phyloP scores from a whole-genome alignment of 2,797 vertebrate species.

The Sarcoramphus papa region DNA sequence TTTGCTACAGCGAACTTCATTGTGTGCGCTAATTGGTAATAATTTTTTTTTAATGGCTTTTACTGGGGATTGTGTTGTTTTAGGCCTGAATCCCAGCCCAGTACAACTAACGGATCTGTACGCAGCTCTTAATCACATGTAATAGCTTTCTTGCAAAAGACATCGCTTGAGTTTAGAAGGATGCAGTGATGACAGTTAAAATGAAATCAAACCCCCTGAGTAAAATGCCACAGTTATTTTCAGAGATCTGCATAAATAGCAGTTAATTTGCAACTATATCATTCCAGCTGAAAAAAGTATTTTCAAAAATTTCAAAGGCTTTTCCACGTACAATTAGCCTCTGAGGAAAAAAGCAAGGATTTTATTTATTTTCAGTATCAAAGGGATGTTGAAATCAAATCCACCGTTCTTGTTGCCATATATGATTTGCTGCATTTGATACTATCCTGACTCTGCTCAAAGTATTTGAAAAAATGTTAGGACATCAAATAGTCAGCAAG shows the following conservation, averaged over 20 bases:
- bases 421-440: not conserved
- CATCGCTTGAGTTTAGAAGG: constrained; percentile 5
- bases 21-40: not conserved
- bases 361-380: not conserved
- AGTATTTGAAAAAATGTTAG: not conserved
- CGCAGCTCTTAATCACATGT: not conserved
- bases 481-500: not conserved
- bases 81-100: not conserved
- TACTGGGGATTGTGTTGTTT: not conserved
- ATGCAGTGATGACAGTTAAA: constrained; percentile 43
- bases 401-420: not conserved
- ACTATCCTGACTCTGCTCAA: not conserved
- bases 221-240: constrained; percentile 26
- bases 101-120: not conserved
- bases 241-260: constrained; percentile 20
- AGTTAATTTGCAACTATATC: not conserved
- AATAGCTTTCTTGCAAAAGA: constrained; percentile 32
- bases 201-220: not conserved
- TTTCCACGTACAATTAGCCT: not conserved
- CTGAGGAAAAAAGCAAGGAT: not conserved
- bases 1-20: not conserved
- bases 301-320: not conserved
- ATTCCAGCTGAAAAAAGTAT: not conserved
- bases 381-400: not conserved
- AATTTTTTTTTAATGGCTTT: not conserved